Conservation (phyloP, 2,888 invertebrate genomes). For the Pyrocoelia pectoralis region DNA sequence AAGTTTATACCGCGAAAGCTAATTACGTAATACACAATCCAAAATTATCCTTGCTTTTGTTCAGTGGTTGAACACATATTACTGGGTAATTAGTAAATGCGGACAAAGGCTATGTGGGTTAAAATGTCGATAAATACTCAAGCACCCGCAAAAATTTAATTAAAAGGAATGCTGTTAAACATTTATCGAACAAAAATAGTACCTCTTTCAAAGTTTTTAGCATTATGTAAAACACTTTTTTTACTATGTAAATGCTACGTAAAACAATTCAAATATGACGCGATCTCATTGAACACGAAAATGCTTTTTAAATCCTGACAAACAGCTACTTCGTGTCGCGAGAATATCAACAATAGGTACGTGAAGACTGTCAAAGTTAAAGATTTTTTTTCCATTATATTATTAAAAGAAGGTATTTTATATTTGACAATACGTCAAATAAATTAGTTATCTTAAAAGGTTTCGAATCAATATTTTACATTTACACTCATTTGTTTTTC, state of each 20-base stretch:
- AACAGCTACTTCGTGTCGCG: slow-evolving; percentile 8
- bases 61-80: not conserved
- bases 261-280: slow-evolving; percentile 9
- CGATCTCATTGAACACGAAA: slow-evolving; percentile 12
- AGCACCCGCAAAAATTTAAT: slow-evolving; percentile 10
- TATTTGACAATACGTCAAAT: no score
- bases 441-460: no score
- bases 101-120: not conserved
- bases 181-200: not conserved
- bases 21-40: not conserved
- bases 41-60: slow-evolving; percentile 3
- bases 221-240: not conserved
- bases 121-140: slow-evolving; percentile 4
- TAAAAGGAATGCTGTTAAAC: not conserved
- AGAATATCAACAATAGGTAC: slow-evolving; percentile 1
- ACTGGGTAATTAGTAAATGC: not conserved
- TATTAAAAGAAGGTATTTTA: no score
- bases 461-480: no score
- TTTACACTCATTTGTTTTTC: no score
- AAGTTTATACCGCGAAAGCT: not conserved
- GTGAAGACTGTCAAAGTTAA: slow-evolving; percentile 2
- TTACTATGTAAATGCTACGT: not conserved
- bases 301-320: slow-evolving; percentile 15
- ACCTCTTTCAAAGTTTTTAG: not conserved
- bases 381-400: no score